These are phyloP conservation scores for Sander lucioperca DNA, from an alignment of 2,113 vertebrate genomes.

Conservation along the genomic window DNA sequence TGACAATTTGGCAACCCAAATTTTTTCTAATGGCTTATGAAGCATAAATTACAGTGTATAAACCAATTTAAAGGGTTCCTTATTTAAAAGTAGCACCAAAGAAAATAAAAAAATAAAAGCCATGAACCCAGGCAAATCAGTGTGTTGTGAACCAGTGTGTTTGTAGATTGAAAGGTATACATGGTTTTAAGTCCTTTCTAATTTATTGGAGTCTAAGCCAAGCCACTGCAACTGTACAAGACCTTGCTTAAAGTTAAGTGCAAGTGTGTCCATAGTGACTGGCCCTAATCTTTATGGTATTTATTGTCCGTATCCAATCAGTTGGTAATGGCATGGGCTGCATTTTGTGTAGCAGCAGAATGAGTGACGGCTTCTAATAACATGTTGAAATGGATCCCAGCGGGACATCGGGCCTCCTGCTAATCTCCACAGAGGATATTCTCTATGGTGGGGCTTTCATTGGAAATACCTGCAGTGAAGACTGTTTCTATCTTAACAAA, in stretches of 20 bases:
- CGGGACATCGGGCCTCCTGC: slow-evolving; percentile 48
- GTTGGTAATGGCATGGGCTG: slow-evolving; percentile 44
- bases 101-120: not conserved
- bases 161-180: not conserved
- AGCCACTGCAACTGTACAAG: not conserved
- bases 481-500: slow-evolving; percentile 48
- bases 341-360: slow-evolving; percentile 34
- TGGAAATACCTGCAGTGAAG: slow-evolving; percentile 66
- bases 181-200: not conserved
- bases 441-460: slow-evolving; percentile 55
- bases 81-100: not conserved
- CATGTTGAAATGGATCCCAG: slow-evolving; percentile 69
- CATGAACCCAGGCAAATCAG: not conserved
- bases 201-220: not conserved
- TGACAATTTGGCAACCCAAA: not conserved
- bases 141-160: not conserved
- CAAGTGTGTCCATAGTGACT: slow-evolving; percentile 43
- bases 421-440: slow-evolving; percentile 63
- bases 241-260: slow-evolving; percentile 14
- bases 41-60: not conserved
- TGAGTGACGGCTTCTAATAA: slow-evolving; percentile 69
- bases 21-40: too few relatives aligned
- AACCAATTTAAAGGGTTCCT: not conserved
- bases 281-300: slow-evolving; percentile 26
- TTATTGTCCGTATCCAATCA: slow-evolving; percentile 58